Evolutionary conservation across 1,140 invertebrate genomes (phyloP).

Genomic region (Dendrolimus kikuchii): DNA sequence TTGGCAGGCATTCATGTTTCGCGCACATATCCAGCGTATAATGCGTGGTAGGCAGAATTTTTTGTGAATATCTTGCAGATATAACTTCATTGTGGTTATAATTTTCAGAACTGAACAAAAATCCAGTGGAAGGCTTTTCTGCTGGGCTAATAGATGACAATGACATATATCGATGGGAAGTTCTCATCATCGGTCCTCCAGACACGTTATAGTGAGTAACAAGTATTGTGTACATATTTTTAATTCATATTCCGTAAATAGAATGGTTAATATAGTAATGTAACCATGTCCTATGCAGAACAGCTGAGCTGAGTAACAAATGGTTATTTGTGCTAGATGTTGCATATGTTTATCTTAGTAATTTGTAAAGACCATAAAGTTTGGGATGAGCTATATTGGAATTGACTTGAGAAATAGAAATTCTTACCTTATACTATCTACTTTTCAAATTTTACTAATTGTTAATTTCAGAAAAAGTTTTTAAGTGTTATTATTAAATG

Average conservation of each 20-base stretch:
- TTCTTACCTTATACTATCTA: too few species aligned
- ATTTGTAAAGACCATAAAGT: too few species aligned
- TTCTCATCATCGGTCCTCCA: conserved; percentile 98
- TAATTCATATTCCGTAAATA: neutral
- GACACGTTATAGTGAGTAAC: conserved; percentile 96
- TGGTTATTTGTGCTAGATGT: too few species aligned
- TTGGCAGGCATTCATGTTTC: conserved; percentile 39
- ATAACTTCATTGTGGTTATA: neutral
- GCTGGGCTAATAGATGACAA: conserved; percentile 99
- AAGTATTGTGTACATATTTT: conserved; percentile 10
- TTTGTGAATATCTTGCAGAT: neutral
- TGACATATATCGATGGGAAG: conserved; percentile 99
- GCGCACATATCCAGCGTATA: conserved; percentile 15
- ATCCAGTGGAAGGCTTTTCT: conserved; percentile 99
- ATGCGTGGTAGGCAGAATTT: neutral
- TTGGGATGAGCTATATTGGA: too few species aligned
- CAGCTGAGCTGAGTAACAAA: too few species aligned
- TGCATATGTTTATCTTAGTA: too few species aligned
- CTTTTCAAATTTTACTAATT: too few species aligned
- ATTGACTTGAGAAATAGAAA: too few species aligned
- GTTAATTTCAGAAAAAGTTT: too few species aligned
- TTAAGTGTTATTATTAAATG: too few species aligned
- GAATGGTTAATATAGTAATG: neutral
- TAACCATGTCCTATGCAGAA: neutral
- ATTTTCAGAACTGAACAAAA: conserved; percentile 96